A percentile compares a stretch with the other conserved stretches of the same genome.
Conservation (phyloP, 2,113 vertebrate species). For the Festucalex cinctus region DNA sequence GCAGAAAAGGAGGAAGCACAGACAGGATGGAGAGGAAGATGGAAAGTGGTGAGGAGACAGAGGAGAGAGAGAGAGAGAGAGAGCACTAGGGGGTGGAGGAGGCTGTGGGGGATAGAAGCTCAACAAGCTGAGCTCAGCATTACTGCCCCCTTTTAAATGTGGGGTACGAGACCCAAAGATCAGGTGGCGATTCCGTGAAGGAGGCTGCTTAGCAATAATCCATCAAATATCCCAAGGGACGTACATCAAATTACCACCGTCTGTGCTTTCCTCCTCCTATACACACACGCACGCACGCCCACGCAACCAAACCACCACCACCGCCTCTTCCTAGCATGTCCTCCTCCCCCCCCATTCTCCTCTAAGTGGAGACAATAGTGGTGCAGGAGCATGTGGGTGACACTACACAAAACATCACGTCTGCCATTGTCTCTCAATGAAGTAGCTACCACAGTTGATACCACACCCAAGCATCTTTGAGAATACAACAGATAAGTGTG, state of each 20-base stretch:
- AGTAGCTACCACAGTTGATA: slow-evolving; percentile 47
- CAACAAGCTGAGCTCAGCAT: slow-evolving; percentile 67
- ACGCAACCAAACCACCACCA: slow-evolving; percentile 11
- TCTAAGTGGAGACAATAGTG: slow-evolving; percentile 55
- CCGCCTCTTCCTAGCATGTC: slow-evolving; percentile 30
- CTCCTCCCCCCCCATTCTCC: slow-evolving; percentile 34
- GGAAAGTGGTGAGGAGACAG: slow-evolving; percentile 21
- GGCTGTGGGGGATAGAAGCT: slow-evolving; percentile 14
- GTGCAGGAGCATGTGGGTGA: slow-evolving; percentile 58
- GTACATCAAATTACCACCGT: slow-evolving; percentile 69
- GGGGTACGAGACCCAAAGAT: slow-evolving; percentile 60
- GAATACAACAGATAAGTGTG: too few relatives aligned
- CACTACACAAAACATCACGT: slow-evolving; percentile 59
- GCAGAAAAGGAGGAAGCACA: slow-evolving; percentile 24
- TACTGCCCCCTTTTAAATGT: slow-evolving; percentile 63
- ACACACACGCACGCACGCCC: slow-evolving; percentile 13
- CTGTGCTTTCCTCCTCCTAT: slow-evolving; percentile 40
- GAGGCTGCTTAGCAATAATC: slow-evolving; percentile 69
- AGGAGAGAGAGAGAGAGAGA: slow-evolving; percentile 16
- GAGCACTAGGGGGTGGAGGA: background rate
- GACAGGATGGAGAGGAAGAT: slow-evolving; percentile 22
- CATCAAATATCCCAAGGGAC: slow-evolving; percentile 69
- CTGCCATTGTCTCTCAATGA: slow-evolving; percentile 62
- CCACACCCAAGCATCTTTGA: too few relatives aligned
- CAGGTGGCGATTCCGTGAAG: slow-evolving; percentile 64